phyloP scores from a whole-genome alignment of 2,113 vertebrate species.

The Struthidea cinerea region DNA sequence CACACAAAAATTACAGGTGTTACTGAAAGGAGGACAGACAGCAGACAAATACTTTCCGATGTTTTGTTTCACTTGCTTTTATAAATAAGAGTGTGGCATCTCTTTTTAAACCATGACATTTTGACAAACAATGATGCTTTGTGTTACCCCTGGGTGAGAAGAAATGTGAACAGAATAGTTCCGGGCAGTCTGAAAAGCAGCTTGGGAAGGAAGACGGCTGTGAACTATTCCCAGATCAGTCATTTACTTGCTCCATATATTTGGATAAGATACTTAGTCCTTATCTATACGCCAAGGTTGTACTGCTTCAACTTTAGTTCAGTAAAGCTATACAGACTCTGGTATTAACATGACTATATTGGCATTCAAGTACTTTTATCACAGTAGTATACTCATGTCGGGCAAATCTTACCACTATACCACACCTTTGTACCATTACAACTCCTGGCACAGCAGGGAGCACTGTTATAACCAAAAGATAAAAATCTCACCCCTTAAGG shows the following conservation, averaged over 20 bases:
- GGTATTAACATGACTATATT: not conserved
- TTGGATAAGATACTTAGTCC: constrained; percentile 40
- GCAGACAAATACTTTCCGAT: not conserved
- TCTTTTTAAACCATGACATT: constrained; percentile 7
- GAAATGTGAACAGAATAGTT: constrained; percentile 14
- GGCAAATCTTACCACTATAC: not conserved
- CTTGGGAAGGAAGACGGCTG: constrained; percentile 19
- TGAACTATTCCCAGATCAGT: not conserved
- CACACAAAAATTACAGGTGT: not conserved
- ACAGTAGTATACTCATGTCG: not conserved
- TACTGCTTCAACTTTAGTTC: not conserved
- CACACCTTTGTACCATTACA: not conserved
- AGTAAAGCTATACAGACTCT: not conserved
- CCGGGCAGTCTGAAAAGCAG: not conserved
- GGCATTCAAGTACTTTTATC: constrained; percentile 12
- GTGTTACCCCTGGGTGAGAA: not conserved
- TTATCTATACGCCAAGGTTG: constrained; percentile 42
- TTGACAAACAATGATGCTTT: constrained; percentile 34
- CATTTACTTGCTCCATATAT: constrained; percentile 1
- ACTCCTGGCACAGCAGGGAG: not conserved
- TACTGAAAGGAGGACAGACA: not conserved
- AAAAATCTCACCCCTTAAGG: not conserved
- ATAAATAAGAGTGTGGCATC: not conserved
- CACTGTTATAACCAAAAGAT: not conserved
- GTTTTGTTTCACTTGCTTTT: not conserved